Evolutionary conservation across 2,113 vertebrate species (phyloP).

Genomic region (Corvus hawaiiensis): DNA sequence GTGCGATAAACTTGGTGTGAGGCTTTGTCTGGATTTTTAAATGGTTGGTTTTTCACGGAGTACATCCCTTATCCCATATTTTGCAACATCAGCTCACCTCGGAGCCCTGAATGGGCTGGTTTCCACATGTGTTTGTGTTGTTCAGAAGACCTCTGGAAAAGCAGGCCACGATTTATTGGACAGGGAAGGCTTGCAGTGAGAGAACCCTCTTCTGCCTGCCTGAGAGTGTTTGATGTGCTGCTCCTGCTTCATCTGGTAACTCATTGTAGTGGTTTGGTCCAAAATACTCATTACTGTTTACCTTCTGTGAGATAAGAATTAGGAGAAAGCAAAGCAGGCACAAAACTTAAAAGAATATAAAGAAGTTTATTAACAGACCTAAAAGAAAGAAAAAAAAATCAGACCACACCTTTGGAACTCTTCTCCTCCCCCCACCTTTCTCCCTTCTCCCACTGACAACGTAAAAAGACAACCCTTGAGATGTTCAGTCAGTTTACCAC

Average conservation of each 20-base stretch:
- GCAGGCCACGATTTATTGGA: not conserved
- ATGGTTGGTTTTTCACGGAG: not conserved
- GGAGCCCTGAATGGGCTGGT: not conserved
- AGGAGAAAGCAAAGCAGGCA: too few relatives aligned
- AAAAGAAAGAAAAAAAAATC: too few relatives aligned
- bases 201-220: not conserved
- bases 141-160: not conserved
- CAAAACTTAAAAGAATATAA: too few relatives aligned
- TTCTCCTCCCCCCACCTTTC: too few relatives aligned
- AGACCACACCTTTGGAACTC: too few relatives aligned
- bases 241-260: not conserved
- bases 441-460: too few relatives aligned
- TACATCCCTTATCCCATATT: not conserved
- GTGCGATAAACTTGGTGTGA: not conserved
- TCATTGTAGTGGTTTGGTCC: not conserved
- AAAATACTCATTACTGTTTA: too few relatives aligned
- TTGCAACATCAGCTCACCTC: not conserved
- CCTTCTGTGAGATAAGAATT: too few relatives aligned
- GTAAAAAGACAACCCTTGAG: too few relatives aligned
- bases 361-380: too few relatives aligned
- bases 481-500: too few relatives aligned
- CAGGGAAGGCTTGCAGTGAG: not conserved
- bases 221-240: not conserved
- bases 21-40: not conserved
- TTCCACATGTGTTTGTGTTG: rapidly evolving